Conservation (phyloP, 2,113 vertebrate genomes). For the Pungitius pungitius region DNA sequence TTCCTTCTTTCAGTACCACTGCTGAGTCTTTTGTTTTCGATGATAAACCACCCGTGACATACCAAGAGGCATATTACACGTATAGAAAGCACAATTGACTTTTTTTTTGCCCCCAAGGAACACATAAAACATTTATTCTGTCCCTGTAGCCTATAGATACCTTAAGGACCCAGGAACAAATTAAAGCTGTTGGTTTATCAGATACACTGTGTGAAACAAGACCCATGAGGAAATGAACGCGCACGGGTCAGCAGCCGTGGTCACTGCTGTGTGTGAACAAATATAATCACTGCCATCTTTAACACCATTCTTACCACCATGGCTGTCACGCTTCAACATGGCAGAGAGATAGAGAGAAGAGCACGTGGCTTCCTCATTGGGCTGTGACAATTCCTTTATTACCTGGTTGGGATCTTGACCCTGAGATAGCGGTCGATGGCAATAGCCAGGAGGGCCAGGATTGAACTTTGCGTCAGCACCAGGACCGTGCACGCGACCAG, state of each 20-base stretch:
- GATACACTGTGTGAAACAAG: slow-evolving; percentile 19
- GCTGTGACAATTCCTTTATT: slow-evolving; percentile 40
- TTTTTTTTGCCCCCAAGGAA: slow-evolving; percentile 19
- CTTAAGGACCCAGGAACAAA: slow-evolving; percentile 10
- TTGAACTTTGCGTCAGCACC: slow-evolving; percentile 97
- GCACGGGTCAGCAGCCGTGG: slow-evolving; percentile 4
- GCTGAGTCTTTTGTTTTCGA: slow-evolving; percentile 34
- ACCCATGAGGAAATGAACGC: slow-evolving; percentile 33
- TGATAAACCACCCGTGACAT: slow-evolving; percentile 12
- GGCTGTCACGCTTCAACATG: background rate
- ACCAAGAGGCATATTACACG: background rate
- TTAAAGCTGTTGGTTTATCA: slow-evolving; percentile 25
- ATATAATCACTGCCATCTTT: background rate
- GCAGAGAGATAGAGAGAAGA: background rate
- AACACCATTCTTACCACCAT: background rate
- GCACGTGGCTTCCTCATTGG: background rate
- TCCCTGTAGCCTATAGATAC: background rate
- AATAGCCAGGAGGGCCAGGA: slow-evolving; percentile 95
- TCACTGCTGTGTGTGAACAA: background rate
- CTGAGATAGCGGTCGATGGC: slow-evolving; percentile 96
- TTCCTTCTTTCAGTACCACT: slow-evolving; percentile 19
- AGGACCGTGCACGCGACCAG: slow-evolving; percentile 94
- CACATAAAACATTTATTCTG: background rate
- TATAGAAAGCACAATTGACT: background rate
- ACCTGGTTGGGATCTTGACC: slow-evolving; percentile 98